Conservation (phyloP, 2,888 invertebrate species). For the Dendrolimus pini region DNA sequence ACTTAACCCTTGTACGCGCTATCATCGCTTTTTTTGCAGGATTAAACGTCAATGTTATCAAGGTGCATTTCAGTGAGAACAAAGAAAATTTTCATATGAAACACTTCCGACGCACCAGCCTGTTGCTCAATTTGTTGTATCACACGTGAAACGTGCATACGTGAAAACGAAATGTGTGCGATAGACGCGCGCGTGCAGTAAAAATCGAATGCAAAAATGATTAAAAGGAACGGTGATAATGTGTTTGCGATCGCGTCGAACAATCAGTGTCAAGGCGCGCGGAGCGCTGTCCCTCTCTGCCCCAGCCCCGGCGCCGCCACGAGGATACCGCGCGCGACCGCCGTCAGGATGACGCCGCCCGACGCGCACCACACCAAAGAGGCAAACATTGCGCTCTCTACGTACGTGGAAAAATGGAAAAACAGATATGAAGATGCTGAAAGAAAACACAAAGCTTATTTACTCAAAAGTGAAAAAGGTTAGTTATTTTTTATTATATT, state of each 20-base stretch:
- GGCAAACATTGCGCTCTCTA: constrained; percentile 66
- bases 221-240: constrained; percentile 75
- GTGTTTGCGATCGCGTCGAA: constrained; percentile 74
- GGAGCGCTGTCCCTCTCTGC: constrained; percentile 66
- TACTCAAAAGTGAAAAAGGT: constrained; percentile 84
- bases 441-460: constrained; percentile 79
- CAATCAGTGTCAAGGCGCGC: constrained; percentile 68
- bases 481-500: constrained; percentile 38
- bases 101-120: constrained; percentile 58
- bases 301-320: constrained; percentile 52
- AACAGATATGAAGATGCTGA: constrained; percentile 83
- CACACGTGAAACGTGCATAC: constrained; percentile 59
- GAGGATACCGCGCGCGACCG: constrained; percentile 70
- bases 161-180: constrained; percentile 57
- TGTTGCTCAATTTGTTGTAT: constrained; percentile 43
- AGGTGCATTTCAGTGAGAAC: constrained; percentile 39
- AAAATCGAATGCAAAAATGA: constrained; percentile 72
- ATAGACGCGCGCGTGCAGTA: constrained; percentile 58
- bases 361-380: constrained; percentile 68
- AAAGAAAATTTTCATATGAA: constrained; percentile 52
- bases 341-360: constrained; percentile 70
- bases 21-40: neutral
- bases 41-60: neutral
- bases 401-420: constrained; percentile 80
- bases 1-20: constrained; percentile 28